Percentiles rank a stretch among this genome's conserved stretches.
These are phyloP conservation scores for Macquaria ambigua DNA, from an alignment of 2,113 vertebrate species.

Conservation along the genomic window DNA sequence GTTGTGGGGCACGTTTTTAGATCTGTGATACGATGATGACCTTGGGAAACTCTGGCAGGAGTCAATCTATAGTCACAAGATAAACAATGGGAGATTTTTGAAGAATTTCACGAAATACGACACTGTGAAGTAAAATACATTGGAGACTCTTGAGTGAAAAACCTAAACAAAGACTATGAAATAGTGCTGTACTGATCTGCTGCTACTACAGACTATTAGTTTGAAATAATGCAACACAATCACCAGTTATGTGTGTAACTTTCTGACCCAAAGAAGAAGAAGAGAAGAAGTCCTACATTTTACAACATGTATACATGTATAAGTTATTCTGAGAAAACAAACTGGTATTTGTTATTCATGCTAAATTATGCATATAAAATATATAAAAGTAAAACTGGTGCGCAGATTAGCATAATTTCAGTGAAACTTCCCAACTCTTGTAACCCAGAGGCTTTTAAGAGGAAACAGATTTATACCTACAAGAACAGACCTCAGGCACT, in stretches of 20 bases:
- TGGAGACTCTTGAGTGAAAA: neutral
- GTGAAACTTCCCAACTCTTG: slow-evolving; percentile 48
- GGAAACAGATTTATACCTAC: slow-evolving; percentile 50
- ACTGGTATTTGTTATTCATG: slow-evolving; percentile 34
- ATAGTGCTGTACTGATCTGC: neutral
- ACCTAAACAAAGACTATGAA: neutral
- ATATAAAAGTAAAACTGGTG: slow-evolving; percentile 1
- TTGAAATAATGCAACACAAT: slow-evolving; percentile 18
- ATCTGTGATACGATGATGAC: slow-evolving; percentile 30
- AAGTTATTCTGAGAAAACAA: slow-evolving; percentile 41
- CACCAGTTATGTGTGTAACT: neutral
- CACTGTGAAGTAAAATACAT: neutral
- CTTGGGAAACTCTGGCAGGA: slow-evolving; percentile 7
- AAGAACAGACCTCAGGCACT: slow-evolving; percentile 64
- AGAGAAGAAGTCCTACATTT: neutral
- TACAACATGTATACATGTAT: neutral
- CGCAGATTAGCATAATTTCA: slow-evolving; percentile 67
- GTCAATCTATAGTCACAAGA: neutral
- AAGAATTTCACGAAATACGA: slow-evolving; percentile 9
- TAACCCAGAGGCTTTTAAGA: slow-evolving; percentile 55
- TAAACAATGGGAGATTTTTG: slow-evolving; percentile 13
- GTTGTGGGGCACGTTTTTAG: slow-evolving; percentile 5
- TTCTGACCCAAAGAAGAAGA: neutral
- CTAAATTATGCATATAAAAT: slow-evolving; percentile 65
- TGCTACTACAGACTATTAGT: neutral